A percentile compares a stretch with the other conserved stretches of the same genome.
Conservation (phyloP, 1,140 invertebrate species). For the Danaus plexippus region DNA sequence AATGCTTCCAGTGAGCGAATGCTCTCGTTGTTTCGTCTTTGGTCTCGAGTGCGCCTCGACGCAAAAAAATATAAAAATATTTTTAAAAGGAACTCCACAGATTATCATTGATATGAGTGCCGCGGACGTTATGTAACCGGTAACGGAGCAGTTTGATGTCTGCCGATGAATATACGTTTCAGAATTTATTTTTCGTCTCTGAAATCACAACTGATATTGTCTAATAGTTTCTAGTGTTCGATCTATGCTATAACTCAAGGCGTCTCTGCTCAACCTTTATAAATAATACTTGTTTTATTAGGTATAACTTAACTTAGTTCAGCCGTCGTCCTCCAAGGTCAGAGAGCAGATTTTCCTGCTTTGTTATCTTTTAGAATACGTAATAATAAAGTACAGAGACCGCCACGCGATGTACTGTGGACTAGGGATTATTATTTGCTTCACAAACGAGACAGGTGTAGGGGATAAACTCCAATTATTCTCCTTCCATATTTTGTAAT, state of each 20-base stretch:
- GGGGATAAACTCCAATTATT: no score
- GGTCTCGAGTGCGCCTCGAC: slow-evolving; percentile 62
- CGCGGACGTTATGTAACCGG: neutral
- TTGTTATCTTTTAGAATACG: slow-evolving; percentile 26
- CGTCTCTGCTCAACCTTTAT: slow-evolving; percentile 1
- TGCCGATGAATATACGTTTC: no score
- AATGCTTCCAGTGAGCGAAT: slow-evolving; percentile 62
- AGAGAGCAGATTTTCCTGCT: slow-evolving; percentile 43
- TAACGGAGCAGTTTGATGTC: neutral
- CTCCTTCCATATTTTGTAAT: no score
- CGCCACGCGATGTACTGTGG: slow-evolving; percentile 14
- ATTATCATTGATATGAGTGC: slow-evolving; percentile 4
- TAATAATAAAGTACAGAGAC: slow-evolving; percentile 8
- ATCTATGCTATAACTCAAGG: no score
- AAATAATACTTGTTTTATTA: neutral
- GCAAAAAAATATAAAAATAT: slow-evolving; percentile 63
- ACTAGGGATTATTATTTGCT: neutral
- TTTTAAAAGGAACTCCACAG: slow-evolving; percentile 54
- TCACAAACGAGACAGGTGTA: no score
- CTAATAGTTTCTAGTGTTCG: no score
- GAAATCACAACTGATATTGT: no score
- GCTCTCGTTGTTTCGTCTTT: slow-evolving; percentile 62
- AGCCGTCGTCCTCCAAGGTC: slow-evolving; percentile 23
- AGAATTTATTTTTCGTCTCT: no score
- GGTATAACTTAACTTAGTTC: slow-evolving; percentile 10